Base-by-base conservation (phyloP, 2,888 invertebrate species). In the Eurytoma adleriae region DNA sequence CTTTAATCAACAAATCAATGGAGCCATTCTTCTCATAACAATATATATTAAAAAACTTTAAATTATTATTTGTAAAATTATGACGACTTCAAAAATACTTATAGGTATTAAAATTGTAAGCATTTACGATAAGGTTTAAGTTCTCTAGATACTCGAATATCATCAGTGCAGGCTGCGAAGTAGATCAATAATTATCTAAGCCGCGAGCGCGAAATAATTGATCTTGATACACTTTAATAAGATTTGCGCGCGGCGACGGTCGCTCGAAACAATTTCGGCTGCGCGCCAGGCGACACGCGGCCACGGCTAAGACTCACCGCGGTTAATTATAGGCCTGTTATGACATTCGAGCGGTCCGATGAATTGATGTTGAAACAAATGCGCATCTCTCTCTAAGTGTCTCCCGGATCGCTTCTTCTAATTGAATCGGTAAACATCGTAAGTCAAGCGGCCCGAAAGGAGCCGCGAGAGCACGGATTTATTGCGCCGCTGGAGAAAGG, bases 271-370 rank as follows among this genome's bases (percentile, higher is more conserved):
- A 61, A 80, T 80, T 72, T 80, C 86, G 86, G 86, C 87, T 59
- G 10, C 27, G 80, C 64, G 85, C 86, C 86, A 86, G 78, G 24
- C 52, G 7, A 12, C 27, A 18, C 69, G 20, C 20, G 2, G 16
- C 20, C 20, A 40, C 56, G 52, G 48, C 64, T 69, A 0, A n/a
- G 52, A 14, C 61, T 82, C 78, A 59, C 66, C 62, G 78, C 83
- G 87, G 89, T 90, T 90, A 90, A 90, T 90, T 90, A 90, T 90
- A 90, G 90, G 89, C 89, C 89, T 90, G 90, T 90, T 90, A 89
- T 90, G 90, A 90, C 90, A 90, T 87, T 84, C 83, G 83, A 85
- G 85, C 86, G 88, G 88, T 88, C 85, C 87, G 88, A 87, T 89
- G 87, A 89, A 90, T 90, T 90, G 90, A 90, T 89, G 89, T 86